Evolutionary conservation across 1,140 invertebrate genomes (phyloP).

Genomic region (Bombus haemorrhoidalis): DNA sequence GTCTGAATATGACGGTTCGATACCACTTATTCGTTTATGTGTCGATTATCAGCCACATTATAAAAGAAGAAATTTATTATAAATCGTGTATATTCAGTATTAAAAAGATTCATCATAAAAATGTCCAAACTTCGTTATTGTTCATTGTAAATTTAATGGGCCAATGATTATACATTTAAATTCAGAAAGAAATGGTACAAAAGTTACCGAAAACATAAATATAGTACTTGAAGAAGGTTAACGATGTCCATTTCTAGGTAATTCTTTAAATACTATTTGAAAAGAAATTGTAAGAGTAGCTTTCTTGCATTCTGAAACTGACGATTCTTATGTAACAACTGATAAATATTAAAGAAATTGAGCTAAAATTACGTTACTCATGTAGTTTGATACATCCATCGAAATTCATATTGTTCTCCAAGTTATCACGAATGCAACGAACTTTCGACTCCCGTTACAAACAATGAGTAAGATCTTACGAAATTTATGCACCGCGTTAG

Average conservation of each 20-base stretch:
- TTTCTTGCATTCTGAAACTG: no score
- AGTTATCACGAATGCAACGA: background rate
- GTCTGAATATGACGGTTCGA: background rate
- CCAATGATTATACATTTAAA: no score
- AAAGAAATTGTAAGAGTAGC: no score
- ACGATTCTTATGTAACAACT: no score
- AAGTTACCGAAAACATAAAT: no score
- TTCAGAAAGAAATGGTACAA: no score
- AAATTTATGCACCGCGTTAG: slow-evolving; percentile 22
- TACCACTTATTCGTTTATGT: background rate
- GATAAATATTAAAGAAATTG: background rate
- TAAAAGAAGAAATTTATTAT: background rate
- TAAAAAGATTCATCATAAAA: no score
- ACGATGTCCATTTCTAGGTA: no score
- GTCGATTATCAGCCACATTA: background rate
- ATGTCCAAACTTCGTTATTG: no score
- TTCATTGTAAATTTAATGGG: no score
- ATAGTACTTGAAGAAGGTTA: no score
- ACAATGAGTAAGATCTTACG: slow-evolving; percentile 15
- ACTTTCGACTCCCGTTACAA: background rate
- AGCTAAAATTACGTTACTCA: background rate
- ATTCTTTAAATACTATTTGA: no score
- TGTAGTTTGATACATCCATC: background rate
- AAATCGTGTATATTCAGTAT: background rate
- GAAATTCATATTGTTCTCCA: background rate